Evolutionary conservation across 2,888 invertebrate genomes (phyloP), one percentile per base, ranked within the genome.

Genomic region (Phyto melanocephala): DNA sequence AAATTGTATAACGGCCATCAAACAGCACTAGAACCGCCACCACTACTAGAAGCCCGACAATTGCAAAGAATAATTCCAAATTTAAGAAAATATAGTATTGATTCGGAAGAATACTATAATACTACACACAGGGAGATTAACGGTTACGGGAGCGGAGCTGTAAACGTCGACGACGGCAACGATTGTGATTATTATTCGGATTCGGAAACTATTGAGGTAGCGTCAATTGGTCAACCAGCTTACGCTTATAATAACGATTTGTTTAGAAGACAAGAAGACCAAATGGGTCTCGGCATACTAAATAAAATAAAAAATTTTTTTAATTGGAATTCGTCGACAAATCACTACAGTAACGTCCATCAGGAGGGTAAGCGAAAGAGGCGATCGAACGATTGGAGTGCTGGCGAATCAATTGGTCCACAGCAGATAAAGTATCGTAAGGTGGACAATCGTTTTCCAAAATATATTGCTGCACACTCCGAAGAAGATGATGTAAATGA

Each of bases 281-380:
- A 87, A 83, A 90, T 90, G 90, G 90, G 90, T 85, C 86, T 90
- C 82, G 89, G 90, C 79, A 79, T 90, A 52, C 42, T 90, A 11
- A 86, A 68, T 13, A 87, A 72, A 71, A 22, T 86, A 22, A 82
- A 79, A 20, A 70, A 84, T 37, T 74, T 85, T 40, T 84, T 85
- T 47, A 77, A 78, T 68, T 82, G 84, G 52, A 71, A 81, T 56
- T 47, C 82, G 42, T 67, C 77, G 63, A n/a, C 83, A 71, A 84
- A 81, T 17, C 50, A 56, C 11, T 82, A 72, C 76, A 76, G 45
- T 45, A 58, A 63, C 15, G 60, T n/a, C 17, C 72, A 84, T 74
- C 67, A 81, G 24, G 85, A 85, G 40, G 80, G 71, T 40, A 84
- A 67, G 5, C 79, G 87, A 7, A 88, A 88, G 67, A 85, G 88